Base-by-base conservation (phyloP, 1,140 invertebrate species). In the Aleiodes sp. region DNA sequence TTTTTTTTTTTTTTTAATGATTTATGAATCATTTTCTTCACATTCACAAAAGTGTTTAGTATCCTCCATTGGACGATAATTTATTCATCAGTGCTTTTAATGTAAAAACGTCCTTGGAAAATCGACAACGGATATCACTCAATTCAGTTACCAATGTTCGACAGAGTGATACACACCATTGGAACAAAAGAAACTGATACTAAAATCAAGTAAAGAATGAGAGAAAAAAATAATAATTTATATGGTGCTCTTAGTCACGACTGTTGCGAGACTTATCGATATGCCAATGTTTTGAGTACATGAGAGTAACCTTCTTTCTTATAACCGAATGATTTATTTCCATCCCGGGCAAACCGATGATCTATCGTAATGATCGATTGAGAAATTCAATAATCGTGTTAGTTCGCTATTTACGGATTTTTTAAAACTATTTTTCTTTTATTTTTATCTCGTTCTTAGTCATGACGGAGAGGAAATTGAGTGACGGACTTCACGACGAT, bases 231-330 rank as follows among this genome's bases (percentile, higher is more conserved):
- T n/a, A n/a, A n/a, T n/a, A n/a, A n/a, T n/a, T n/a, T n/a, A 52
- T 52, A 52, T 52, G 46, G 46, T 24, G 46, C 46, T 52, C 46
- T 52, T 52, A 52, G 46, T 52, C 46, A 52, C 46, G 46, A 52
- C 46, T 52, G 14, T 52, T 52, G 46, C 46, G 21, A 52, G 46
- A 52, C 16, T 35, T 35, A 35, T 35, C 21, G 46, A 52, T 52
- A 52, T 52, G 46, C 46, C 46, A 52, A 52, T 52, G 46, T 52
- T 43, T 43, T 16, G 39, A 43, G 39, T 43, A 43, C 39, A 43
- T 43, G 39, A 43, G 39, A 43, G 46, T 52, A 52, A 52, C 46
- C 46, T 52, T 52, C 46, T 52, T 52, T 52, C 46, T 24, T 52
- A 24, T 52, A 52, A 10, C 21, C 46, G 19, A 52, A 52, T 52